phyloP scores from a whole-genome alignment of 2,888 invertebrate species.

The Orthonychiurus folsomi region DNA sequence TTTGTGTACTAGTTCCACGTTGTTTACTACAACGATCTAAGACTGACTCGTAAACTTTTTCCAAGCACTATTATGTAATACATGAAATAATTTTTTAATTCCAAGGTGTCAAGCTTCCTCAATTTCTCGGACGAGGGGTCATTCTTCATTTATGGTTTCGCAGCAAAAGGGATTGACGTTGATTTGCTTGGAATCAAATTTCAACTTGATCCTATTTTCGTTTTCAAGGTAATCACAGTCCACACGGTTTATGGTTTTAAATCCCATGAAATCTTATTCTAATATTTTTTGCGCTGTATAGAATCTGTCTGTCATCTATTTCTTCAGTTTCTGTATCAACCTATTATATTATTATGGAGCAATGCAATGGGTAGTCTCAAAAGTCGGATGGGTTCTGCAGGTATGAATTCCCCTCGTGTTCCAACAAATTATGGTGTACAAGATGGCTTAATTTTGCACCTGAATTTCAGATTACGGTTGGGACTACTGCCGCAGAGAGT shows the following conservation, averaged over 20 bases:
- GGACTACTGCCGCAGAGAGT: conserved; percentile 90
- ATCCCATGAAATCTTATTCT: too few relatives aligned
- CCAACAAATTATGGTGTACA: too few relatives aligned
- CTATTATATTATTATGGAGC: conserved; percentile 79
- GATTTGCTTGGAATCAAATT: not conserved
- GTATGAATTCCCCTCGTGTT: not conserved
- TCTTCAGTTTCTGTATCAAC: conserved; percentile 84
- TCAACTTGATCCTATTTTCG: conserved; percentile 13
- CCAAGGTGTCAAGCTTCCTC: conserved; percentile 65
- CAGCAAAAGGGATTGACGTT: conserved; percentile 33
- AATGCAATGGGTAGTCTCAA: conserved; percentile 75
- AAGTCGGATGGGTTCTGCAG: conserved; percentile 66
- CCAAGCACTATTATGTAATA: too few relatives aligned
- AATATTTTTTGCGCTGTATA: too few relatives aligned
- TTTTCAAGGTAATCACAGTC: conserved; percentile 21
- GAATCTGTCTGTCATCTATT: conserved; percentile 82
- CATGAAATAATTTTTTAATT: too few relatives aligned
- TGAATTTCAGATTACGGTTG: conserved; percentile 54
- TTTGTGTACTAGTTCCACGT: too few relatives aligned
- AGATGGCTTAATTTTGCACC: too few relatives aligned
- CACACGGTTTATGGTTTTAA: not conserved
- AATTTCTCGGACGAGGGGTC: conserved; percentile 70
- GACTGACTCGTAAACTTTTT: too few relatives aligned
- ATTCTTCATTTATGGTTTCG: conserved; percentile 67
- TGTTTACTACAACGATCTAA: too few relatives aligned